Base-by-base conservation (phyloP, 2,113 vertebrate species). In the Megaceryle maxima region DNA sequence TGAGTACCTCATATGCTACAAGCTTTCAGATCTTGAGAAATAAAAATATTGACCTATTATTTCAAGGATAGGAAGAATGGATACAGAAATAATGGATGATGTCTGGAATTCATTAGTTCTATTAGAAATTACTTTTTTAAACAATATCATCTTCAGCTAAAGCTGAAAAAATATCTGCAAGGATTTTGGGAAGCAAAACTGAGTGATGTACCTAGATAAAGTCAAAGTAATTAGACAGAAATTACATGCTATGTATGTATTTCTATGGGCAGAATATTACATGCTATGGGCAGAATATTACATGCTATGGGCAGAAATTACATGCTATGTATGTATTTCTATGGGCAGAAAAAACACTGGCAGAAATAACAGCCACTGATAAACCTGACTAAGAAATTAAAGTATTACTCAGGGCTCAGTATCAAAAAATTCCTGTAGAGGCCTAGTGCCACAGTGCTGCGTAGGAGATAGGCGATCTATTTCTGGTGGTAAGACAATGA, bases 381-480 rank as follows among this genome's bases (percentile, higher is more conserved):
- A 86, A 93, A 74, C 46, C 59, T 73, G 75, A 69, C 70, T 86
- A 83, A 92, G 83, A 92, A 86, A 66, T 80, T 10, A 83, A 93
- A 90, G 79, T 55, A 74, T 97, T 95, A 94, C 55, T 93, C 56
- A 86, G 80, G 59, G 46, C 75, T 95, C 64, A 70, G 80, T 90
- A 55, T 87, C 59, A 63, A 94, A 93, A 94, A 86, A 90, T 28
- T 93, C 60, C 60, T 70, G 86, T 93, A 94, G 63, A 92, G 83
- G 72, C 80, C 72, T 93, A 94, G 31, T 81, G 91, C 83, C 41
- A 81, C 55, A 70, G 94, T 81, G 80, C 91, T 88, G 86, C 93
- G 94, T 94, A 90, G 96, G 96, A 97, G 92, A 95, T 83, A 31
- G 80, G 86, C 20, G 1, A 93, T 83, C 85, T 91, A 95, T 94